Evolutionary conservation across 2,113 vertebrate genomes (phyloP), one percentile per base, ranked within the genome.

Genomic region (Podiceps cristatus): DNA sequence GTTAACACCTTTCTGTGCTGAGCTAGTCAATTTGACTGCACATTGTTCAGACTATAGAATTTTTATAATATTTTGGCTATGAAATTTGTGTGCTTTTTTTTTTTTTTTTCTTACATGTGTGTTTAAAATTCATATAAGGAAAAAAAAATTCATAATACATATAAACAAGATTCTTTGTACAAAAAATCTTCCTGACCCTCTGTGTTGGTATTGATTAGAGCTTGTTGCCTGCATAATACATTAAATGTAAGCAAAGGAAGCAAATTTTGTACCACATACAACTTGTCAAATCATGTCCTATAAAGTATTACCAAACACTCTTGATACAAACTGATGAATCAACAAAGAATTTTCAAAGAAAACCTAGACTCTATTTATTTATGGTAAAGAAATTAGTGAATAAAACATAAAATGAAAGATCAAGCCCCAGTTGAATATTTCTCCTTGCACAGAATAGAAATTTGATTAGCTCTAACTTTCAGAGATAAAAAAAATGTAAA

Each of bases 231-330:
- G 59, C 52, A 80, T 91, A 93, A 93, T 86, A 11, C 45, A 93
- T 86, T 83, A 88, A 84, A 95, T 69, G 15, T 55, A 85, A 88
- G 66, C 25, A 90, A 95, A 89, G 42, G 22, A 86, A 95, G 33
- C 10, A 93, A 95, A 95, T 82, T 96, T 69, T 82, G 9, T 85
- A 45, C 31, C 42, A 85, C 84, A 95, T 93, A 94, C 88, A 96
- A 94, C 60, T 88, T 92, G 52, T 87, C 72, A 95, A 93, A 93
- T 78, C 66, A 69, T 77, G 85, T 69, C 35, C 13, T 68, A 28
- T 75, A 53, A 93, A 84, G 20, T 68, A 75, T 88, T 96, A 93
- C 44, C 49, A 90, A 91, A 35, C 17, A 84, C 22, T 75, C 44
- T 81, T 64, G 42, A 66, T 50, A 71, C 10, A 88, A 94, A 86